A percentile compares a stretch with the other conserved stretches of the same genome.
Evolutionary conservation across 2,888 invertebrate species (phyloP).

Genomic region (Drosophila melanocephala): DNA sequence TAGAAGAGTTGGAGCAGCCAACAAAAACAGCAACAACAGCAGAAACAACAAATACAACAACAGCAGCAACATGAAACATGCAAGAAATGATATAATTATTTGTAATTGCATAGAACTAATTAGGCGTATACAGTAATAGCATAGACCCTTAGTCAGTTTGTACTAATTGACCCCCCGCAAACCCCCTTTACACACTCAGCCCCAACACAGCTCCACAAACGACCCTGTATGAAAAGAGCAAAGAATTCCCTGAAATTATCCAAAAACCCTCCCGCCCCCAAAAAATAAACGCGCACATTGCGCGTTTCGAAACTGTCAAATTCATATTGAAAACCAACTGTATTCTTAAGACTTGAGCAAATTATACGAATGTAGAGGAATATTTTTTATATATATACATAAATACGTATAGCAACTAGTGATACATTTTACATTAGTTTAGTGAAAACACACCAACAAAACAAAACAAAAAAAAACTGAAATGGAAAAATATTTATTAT

Average conservation of each 20-base stretch:
- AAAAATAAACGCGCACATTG: conserved; percentile 70
- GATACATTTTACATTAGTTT: conserved; percentile 54
- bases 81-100: conserved; percentile 62
- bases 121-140: conserved; percentile 46
- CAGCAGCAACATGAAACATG: conserved; percentile 41
- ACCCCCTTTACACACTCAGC: conserved; percentile 10
- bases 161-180: conserved; percentile 65
- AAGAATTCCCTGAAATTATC: conserved; percentile 18
- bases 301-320: conserved; percentile 70
- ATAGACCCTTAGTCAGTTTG: conserved; percentile 69
- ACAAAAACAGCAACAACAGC: conserved; percentile 28
- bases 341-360: conserved; percentile 82
- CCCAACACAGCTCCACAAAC: conserved; percentile 18
- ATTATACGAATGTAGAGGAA: conserved; percentile 77
- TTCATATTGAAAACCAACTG: conserved; percentile 82
- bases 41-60: conserved; percentile 32
- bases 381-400: conserved; percentile 73
- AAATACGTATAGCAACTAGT: conserved; percentile 63
- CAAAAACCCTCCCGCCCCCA: conserved; percentile 16
- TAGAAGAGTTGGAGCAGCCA: conserved; percentile 60
- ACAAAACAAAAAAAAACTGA: conserved; percentile 39
- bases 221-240: conserved; percentile 49
- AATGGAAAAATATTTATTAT: conserved; percentile 71
- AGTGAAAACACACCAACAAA: conserved; percentile 41
- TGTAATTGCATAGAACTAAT: conserved; percentile 42